Evolutionary conservation across 2,113 vertebrate genomes (phyloP), one percentile per base, ranked within the genome.

Genomic region (Lamprologus callipterus): DNA sequence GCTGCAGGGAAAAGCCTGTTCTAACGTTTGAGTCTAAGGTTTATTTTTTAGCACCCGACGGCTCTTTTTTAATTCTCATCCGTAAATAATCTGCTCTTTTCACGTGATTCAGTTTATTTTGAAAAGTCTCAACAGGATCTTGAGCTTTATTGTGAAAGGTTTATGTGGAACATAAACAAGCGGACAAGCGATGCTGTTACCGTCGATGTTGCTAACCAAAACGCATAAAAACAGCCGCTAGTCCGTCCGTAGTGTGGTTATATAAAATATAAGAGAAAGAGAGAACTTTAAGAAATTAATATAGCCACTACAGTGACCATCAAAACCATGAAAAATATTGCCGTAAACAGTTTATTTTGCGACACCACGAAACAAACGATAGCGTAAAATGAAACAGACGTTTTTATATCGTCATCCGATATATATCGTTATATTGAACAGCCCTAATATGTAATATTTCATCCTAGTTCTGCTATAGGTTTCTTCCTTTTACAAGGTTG

Each of bases 211-310:
- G 47, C 17, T 19, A 51, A 51, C 5, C 1, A 4, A 0, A 53
- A n/a, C 3, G 9, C 19, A n/a, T n/a, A 53, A 53, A 53, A 53
- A 10, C 19, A 53, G 2, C 3, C 0, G 0, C 9, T 53, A 0
- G 5, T 10, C 49, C 1, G 1, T 53, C 49, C 0, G 0, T 53
- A 53, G 49, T 53, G 49, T 53, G 49, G 49, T 53, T 53, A 10
- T n/a, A 53, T 53, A 0, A 53, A 53, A 53, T 1, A 53, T 4
- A 21, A 53, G 51, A 53, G 0, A 53, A 53, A 53, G 9, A 0
- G 0, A 53, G n/a, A 53, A 53, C 9, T 54, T 54, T 11, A 4
- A 1, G n/a, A 54, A 21, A 0, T 54, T 1, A 0, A 54, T 21
- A 53, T 6, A 0, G 51, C 51, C 19, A 10, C 49, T 53, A 53